Evolutionary conservation across 1,140 invertebrate species (phyloP).

Genomic region (Mesaphorura yosii): DNA sequence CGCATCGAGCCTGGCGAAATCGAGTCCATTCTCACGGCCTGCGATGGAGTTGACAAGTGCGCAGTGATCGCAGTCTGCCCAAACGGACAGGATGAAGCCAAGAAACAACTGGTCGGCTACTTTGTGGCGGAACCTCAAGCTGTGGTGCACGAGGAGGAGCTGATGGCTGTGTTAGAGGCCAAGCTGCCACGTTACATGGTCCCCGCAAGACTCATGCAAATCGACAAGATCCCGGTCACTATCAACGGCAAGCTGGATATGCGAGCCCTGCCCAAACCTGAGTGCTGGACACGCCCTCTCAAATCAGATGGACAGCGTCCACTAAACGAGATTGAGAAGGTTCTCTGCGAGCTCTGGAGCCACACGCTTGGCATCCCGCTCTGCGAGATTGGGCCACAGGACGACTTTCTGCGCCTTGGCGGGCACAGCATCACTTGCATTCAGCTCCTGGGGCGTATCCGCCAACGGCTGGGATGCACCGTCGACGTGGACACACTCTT

Average conservation of each 20-base stretch:
- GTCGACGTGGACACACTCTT: not conserved
- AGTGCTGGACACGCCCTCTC: not conserved
- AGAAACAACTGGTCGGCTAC: constrained; percentile 2
- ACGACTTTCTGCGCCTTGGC: constrained; percentile 13
- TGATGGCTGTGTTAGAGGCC: not conserved
- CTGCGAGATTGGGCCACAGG: not conserved
- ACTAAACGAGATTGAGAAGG: not conserved
- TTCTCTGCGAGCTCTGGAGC: constrained; percentile 4
- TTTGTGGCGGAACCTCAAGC: not conserved
- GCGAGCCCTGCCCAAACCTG: constrained; percentile 3
- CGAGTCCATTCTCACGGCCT: not conserved
- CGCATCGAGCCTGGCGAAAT: constrained; percentile 14
- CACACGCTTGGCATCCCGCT: not conserved
- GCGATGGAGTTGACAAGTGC: not conserved
- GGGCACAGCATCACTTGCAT: constrained; percentile 6
- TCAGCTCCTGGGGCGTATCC: not conserved
- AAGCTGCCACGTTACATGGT: constrained; percentile 16
- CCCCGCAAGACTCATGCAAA: not conserved
- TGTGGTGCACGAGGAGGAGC: not conserved
- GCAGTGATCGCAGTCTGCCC: not conserved
- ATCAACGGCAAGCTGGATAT: constrained; percentile 14
- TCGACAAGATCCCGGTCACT: constrained; percentile 7
- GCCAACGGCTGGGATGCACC: not conserved
- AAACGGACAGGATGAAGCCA: not conserved
- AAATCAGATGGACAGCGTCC: not conserved